phyloP scores from a whole-genome alignment of 2,888 invertebrate genomes.

The Mesopsocus fuscifrons region DNA sequence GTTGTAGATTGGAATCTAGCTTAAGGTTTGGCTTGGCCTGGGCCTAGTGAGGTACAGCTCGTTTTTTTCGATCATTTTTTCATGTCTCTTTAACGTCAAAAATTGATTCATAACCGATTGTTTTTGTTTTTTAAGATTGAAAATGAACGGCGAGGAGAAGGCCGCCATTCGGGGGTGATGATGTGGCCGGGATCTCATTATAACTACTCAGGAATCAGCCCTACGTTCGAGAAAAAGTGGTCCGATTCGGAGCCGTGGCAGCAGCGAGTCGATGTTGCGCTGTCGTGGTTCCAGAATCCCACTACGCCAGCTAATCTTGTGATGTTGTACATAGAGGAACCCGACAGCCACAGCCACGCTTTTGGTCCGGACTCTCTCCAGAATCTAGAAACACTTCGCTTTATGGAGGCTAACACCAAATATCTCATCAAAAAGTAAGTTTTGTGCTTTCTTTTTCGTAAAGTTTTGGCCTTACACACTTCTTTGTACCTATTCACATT shows the following conservation, averaged over 20 bases:
- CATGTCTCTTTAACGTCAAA: too few relatives aligned
- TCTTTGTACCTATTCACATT: too few relatives aligned
- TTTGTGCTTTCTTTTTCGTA: neutral
- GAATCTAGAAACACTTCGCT: conserved; percentile 25
- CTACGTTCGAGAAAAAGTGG: conserved; percentile 28
- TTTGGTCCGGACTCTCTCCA: conserved; percentile 32
- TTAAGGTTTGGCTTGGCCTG: too few relatives aligned
- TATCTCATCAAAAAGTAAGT: conserved; percentile 29
- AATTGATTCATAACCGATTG: too few relatives aligned
- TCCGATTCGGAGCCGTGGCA: conserved; percentile 27
- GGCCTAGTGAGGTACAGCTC: too few relatives aligned
- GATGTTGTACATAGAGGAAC: conserved; percentile 48
- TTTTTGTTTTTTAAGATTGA: conserved; percentile 32
- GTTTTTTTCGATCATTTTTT: too few relatives aligned
- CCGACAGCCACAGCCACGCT: conserved; percentile 41
- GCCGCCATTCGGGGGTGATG: conserved; percentile 38
- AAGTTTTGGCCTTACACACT: neutral
- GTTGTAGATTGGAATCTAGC: too few relatives aligned
- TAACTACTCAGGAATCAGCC: conserved; percentile 28
- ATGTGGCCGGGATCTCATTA: conserved; percentile 50
- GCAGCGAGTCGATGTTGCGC: conserved; percentile 33
- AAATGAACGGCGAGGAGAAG: conserved; percentile 31
- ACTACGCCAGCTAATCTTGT: conserved; percentile 44
- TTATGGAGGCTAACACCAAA: conserved; percentile 32
- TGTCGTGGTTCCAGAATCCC: conserved; percentile 37